Evolutionary conservation across 2,888 invertebrate species (phyloP).

Genomic region (Stegana nigrithorax): DNA sequence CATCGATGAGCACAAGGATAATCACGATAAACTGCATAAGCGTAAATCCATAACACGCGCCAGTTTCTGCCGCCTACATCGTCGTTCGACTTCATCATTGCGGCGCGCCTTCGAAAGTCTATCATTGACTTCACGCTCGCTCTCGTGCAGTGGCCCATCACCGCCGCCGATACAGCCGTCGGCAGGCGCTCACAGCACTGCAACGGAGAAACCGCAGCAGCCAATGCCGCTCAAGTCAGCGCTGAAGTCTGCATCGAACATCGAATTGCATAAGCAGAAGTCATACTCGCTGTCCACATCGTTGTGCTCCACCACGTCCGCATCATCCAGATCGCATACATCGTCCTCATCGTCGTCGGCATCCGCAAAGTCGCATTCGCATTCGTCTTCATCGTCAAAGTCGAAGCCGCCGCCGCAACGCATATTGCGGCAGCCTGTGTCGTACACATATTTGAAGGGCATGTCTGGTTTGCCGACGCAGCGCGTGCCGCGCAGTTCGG

Average conservation of each 20-base stretch:
- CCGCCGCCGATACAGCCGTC: constrained; percentile 44
- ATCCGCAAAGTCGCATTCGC: constrained; percentile 15
- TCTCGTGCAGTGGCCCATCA: constrained; percentile 73
- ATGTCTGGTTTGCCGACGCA: constrained; percentile 86
- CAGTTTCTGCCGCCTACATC: constrained; percentile 67
- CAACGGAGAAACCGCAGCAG: constrained; percentile 25
- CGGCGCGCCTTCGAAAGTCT: constrained; percentile 80
- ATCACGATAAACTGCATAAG: constrained; percentile 36
- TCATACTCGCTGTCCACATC: not conserved
- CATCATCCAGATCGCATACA: constrained; percentile 38
- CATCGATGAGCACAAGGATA: constrained; percentile 70
- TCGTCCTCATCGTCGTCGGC: constrained; percentile 25
- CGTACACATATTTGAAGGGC: constrained; percentile 84
- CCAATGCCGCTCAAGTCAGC: constrained; percentile 54
- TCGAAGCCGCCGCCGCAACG: constrained; percentile 76
- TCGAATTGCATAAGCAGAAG: constrained; percentile 50
- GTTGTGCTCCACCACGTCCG: constrained; percentile 33
- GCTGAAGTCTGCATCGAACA: constrained; percentile 54
- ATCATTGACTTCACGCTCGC: constrained; percentile 74
- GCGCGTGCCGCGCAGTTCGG: constrained; percentile 76
- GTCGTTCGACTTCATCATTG: constrained; percentile 75
- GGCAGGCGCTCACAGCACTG: constrained; percentile 25
- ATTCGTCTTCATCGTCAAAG: constrained; percentile 35
- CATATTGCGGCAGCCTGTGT: constrained; percentile 81
- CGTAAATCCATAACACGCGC: constrained; percentile 55